phyloP scores from a whole-genome alignment of 2,888 invertebrate species.

The Coelopa pilipes region DNA sequence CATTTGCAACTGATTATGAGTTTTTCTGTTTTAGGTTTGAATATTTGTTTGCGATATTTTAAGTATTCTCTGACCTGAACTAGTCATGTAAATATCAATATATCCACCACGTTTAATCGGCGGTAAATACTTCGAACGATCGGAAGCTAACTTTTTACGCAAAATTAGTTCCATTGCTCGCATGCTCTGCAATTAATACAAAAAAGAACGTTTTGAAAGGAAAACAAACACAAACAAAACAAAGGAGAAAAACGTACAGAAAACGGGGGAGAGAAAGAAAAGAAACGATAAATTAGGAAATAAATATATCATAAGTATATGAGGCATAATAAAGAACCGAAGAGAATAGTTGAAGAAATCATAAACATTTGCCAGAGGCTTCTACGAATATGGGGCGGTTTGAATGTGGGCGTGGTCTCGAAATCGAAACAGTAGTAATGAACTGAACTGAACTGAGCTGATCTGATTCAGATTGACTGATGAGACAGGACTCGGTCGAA shows the following conservation, averaged over 20 bases:
- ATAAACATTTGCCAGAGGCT: too few relatives aligned
- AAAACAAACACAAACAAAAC: slow-evolving; percentile 31
- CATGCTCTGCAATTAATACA: slow-evolving; percentile 71
- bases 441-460: too few relatives aligned
- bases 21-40: too few relatives aligned
- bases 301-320: too few relatives aligned
- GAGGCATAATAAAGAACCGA: too few relatives aligned
- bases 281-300: background rate
- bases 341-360: too few relatives aligned
- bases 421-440: too few relatives aligned
- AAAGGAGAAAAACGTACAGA: background rate
- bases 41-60: too few relatives aligned
- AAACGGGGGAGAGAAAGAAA: slow-evolving; percentile 7
- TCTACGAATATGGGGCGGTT: too few relatives aligned
- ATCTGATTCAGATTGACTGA: too few relatives aligned
- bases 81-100: slow-evolving; percentile 86
- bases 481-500: too few relatives aligned
- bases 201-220: background rate
- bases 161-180: slow-evolving; percentile 82
- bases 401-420: too few relatives aligned
- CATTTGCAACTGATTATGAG: background rate
- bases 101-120: slow-evolving; percentile 84
- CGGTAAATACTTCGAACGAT: slow-evolving; percentile 83
- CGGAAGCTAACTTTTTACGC: slow-evolving; percentile 77
- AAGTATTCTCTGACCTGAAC: slow-evolving; percentile 77